Percentiles rank a stretch among this genome's conserved stretches.
These are phyloP conservation scores for Burhinus oedicnemus DNA, from an alignment of 2,113 vertebrate species.

Conservation along the genomic window DNA sequence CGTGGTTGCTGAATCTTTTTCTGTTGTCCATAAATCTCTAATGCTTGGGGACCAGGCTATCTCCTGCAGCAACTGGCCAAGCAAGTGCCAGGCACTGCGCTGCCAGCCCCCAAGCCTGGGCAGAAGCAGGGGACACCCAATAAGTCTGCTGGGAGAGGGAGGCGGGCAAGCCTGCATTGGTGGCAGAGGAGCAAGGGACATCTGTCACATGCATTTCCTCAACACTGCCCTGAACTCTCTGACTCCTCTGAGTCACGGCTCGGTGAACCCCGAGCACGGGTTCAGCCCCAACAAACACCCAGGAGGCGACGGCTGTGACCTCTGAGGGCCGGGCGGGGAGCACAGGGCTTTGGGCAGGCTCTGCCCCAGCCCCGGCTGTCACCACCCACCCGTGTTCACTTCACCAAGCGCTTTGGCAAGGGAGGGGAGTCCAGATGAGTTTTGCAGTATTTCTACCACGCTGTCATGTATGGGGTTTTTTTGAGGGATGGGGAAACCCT, in stretches of 20 bases:
- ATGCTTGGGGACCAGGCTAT: background rate
- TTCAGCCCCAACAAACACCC: background rate
- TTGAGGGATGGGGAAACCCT: background rate
- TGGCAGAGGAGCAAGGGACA: background rate
- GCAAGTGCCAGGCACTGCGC: background rate
- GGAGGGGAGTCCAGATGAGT: background rate
- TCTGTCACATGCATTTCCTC: rapidly evolving
- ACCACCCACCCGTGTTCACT: background rate
- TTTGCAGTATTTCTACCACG: background rate
- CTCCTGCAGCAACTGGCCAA: background rate
- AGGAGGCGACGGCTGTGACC: background rate
- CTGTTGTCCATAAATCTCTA: background rate
- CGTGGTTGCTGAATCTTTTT: rapidly evolving
- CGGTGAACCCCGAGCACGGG: rapidly evolving
- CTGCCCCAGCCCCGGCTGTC: background rate
- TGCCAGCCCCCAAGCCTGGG: rapidly evolving
- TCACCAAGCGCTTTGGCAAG: background rate
- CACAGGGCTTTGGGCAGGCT: background rate
- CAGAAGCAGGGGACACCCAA: background rate
- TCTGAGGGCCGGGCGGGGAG: rapidly evolving
- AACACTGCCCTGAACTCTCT: background rate
- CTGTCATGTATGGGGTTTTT: rapidly evolving
- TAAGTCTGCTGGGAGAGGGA: background rate
- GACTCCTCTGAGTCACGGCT: background rate
- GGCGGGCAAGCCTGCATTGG: background rate